phyloP scores from a whole-genome alignment of 2,113 vertebrate species.

The Stomatorhinus ivindoensis region DNA sequence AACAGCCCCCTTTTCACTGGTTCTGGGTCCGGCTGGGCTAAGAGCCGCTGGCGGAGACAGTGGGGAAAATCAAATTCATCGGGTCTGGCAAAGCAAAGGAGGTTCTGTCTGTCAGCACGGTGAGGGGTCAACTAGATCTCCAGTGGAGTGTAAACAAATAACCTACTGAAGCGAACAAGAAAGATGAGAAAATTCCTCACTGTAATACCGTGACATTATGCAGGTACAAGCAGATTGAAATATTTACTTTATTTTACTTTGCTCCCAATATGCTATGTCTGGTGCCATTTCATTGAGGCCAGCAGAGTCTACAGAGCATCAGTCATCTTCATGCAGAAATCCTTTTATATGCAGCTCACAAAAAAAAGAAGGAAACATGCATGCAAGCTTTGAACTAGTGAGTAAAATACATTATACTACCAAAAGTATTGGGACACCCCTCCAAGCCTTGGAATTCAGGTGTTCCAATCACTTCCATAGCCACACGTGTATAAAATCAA shows the following conservation, averaged over 20 bases:
- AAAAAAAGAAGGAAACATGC: not conserved
- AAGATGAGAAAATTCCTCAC: not conserved
- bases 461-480: no score
- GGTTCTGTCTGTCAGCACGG: not conserved
- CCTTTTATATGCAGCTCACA: not conserved
- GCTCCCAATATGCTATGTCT: not conserved
- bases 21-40: constrained; percentile 4
- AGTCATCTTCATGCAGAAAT: not conserved
- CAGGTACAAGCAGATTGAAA: not conserved
- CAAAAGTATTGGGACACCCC: no score
- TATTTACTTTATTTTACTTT: not conserved
- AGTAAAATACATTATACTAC: not conserved
- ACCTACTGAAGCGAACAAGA: not conserved
- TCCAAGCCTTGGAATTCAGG: no score
- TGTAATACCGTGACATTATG: not conserved
- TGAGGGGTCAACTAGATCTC: constrained; percentile 15
- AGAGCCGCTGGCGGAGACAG: not conserved
- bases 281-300: not conserved
- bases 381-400: not conserved
- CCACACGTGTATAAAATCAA: no score
- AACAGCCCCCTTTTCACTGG: not conserved
- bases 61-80: not conserved
- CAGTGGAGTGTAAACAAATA: constrained; percentile 4
- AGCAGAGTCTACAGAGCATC: not conserved
- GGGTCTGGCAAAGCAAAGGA: constrained; percentile 18